Conservation (phyloP, 2,888 invertebrate genomes). For the Ochropacha duplaris region DNA sequence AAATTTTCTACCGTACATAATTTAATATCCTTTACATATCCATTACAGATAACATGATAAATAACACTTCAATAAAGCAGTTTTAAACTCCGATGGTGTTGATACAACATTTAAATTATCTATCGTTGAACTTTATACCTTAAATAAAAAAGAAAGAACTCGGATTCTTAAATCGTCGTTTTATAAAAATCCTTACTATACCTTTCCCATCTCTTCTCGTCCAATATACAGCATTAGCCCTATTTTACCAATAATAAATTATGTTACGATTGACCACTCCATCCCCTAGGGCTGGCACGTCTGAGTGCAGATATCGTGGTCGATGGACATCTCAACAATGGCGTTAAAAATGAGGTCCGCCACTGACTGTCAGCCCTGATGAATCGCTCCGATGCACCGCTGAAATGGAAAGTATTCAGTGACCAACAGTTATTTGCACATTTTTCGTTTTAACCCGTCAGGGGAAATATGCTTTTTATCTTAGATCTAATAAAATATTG, state of each 20-base stretch:
- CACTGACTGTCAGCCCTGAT: conserved; percentile 64
- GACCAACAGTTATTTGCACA: conserved; percentile 31
- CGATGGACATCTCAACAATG: conserved; percentile 67
- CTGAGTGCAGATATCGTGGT: conserved; percentile 34
- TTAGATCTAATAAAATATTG: no score
- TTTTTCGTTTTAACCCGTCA: conserved; percentile 26
- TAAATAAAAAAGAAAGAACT: not conserved
- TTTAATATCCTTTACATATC: no score
- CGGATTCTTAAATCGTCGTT: conserved; percentile 8
- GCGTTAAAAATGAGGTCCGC: conserved; percentile 74
- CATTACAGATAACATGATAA: no score
- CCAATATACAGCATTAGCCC: conserved; percentile 24
- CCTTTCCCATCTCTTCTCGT: conserved; percentile 6
- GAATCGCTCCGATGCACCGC: conserved; percentile 57
- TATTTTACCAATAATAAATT: conserved; percentile 56
- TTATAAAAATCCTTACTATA: conserved; percentile 6
- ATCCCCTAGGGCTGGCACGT: conserved; percentile 45
- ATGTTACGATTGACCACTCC: conserved; percentile 60
- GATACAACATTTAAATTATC: no score
- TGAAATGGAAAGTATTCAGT: conserved; percentile 16
- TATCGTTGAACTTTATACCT: not conserved
- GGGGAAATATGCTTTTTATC: conserved; percentile 5
- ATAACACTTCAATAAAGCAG: no score
- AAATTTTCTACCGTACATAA: no score
- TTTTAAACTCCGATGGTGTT: no score